Conservation (phyloP, 92 coral and sea anemone species). For the Porites cylindrica region DNA sequence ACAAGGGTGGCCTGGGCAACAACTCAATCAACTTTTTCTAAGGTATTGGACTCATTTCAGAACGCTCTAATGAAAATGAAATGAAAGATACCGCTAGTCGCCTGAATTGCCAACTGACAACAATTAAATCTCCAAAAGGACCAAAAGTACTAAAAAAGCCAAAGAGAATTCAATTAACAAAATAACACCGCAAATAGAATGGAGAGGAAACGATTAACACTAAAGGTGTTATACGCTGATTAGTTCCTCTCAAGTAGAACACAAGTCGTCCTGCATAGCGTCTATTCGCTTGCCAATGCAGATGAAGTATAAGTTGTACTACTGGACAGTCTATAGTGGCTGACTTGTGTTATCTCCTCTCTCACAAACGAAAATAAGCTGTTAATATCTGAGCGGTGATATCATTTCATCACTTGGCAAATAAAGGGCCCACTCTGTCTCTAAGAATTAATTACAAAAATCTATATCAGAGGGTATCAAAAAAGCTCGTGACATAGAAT, state of each 20-base stretch:
- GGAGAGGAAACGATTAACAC: constrained; percentile 23
- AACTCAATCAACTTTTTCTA: constrained; percentile 24
- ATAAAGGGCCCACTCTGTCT: constrained; percentile 3
- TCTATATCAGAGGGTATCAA: not conserved
- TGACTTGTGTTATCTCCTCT: not conserved
- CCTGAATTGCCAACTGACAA: not conserved
- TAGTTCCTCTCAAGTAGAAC: not conserved
- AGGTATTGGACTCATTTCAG: not conserved
- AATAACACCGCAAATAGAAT: not conserved
- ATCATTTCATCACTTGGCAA: constrained; percentile 23
- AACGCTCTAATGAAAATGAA: not conserved
- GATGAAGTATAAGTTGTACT: not conserved
- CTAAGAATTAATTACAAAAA: not conserved
- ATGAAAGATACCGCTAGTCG: not conserved
- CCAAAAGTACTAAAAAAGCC: too few species aligned
- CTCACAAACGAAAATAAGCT: not conserved
- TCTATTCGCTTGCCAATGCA: not conserved
- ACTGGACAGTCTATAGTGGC: too few species aligned
- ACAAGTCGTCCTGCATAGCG: too few species aligned
- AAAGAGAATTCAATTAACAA: too few species aligned
- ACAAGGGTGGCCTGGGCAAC: not conserved
- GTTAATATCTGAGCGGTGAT: not conserved
- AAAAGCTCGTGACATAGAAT: not conserved
- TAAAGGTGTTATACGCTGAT: constrained; percentile 2
- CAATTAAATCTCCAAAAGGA: not conserved